Base-by-base conservation (phyloP, 2,888 invertebrate genomes). In the Linnaemya tessellans region DNA sequence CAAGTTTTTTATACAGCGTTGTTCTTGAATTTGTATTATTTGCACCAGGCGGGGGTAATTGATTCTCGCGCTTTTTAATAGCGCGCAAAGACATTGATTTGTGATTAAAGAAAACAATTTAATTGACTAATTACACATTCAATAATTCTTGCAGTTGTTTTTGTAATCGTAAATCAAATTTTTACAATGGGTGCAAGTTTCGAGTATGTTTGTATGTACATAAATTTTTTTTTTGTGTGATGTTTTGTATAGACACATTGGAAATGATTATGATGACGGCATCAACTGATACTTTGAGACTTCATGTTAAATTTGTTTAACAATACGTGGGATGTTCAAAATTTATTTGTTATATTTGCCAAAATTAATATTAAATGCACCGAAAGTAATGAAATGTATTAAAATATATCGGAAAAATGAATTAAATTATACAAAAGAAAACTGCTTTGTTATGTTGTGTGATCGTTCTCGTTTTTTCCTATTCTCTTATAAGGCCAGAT, bases 51-150 rank as follows among this genome's bases (percentile, higher is more conserved):
- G 86, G 56, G 83, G 88, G 88, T 74, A 46, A 68, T 79, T 84
- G 87, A 79, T 73, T 85, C 58, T 92, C 92, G 79, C 92, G 92
- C 88, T 92, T 92, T 78, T 90, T 92, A 54, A 92, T 90, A 86
- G 93, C 93, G 70, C 93, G 91, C 80, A 92, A 88, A 89, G 92
- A 92, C 92, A 92, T 92, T 89, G 90, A 77, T 82, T 77, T 41
- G 4, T 64, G 38, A 56, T 82, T 70, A 56, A 49, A 30, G n/a
- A 54, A 10, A 2, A 35, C 20, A 35, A 58, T 60, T 38, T 15
- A 22, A 13, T 67, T 56, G 38, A 73, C 25, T 25, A 56, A 80
- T 56, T 62, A 71, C 10, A 64, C 54, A 15, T 15, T 10, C 20
- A n/a, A 46, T 35, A 68, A 46, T 43, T 8, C n/a, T 58, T 70